phyloP scores from a whole-genome alignment of 2,797 vertebrate genomes.

The Kryptolebias ocellatus region DNA sequence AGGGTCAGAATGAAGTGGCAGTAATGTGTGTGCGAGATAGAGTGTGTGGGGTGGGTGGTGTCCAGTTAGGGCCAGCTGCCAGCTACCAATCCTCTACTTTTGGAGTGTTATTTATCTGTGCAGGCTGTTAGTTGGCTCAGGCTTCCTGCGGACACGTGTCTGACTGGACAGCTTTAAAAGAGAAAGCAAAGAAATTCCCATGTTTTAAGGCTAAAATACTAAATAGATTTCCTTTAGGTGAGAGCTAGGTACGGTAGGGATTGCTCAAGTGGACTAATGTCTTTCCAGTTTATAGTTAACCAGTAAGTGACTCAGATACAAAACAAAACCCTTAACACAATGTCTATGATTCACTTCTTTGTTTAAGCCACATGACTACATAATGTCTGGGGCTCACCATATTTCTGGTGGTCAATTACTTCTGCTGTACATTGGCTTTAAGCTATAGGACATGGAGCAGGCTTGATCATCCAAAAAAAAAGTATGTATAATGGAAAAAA shows the following conservation, averaged over 20 bases:
- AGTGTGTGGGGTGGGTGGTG: conserved; percentile 6
- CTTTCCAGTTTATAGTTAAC: not conserved
- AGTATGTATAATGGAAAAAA: too few species aligned
- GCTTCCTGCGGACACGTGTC: conserved; percentile 74
- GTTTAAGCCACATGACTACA: too few species aligned
- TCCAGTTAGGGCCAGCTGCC: conserved; percentile 44
- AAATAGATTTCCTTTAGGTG: conserved; percentile 5
- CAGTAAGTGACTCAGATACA: not conserved
- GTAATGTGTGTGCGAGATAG: conserved; percentile 25
- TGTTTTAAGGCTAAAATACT: conserved; percentile 12
- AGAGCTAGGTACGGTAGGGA: conserved; percentile 9
- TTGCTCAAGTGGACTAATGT: not conserved
- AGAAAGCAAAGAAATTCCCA: conserved; percentile 25
- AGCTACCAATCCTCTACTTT: conserved; percentile 70
- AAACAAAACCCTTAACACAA: too few species aligned
- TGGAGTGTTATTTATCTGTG: conserved; percentile 64
- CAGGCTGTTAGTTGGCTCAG: conserved; percentile 25
- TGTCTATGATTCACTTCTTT: too few species aligned
- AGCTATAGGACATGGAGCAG: too few species aligned
- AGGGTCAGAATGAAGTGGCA: conserved; percentile 48
- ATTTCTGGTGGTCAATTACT: too few species aligned
- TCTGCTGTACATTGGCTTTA: too few species aligned
- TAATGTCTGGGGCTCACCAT: too few species aligned
- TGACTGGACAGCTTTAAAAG: conserved; percentile 24
- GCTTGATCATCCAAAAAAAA: too few species aligned